phyloP scores from a whole-genome alignment of 2,797 vertebrate genomes.

The Xerus rutilus region DNA sequence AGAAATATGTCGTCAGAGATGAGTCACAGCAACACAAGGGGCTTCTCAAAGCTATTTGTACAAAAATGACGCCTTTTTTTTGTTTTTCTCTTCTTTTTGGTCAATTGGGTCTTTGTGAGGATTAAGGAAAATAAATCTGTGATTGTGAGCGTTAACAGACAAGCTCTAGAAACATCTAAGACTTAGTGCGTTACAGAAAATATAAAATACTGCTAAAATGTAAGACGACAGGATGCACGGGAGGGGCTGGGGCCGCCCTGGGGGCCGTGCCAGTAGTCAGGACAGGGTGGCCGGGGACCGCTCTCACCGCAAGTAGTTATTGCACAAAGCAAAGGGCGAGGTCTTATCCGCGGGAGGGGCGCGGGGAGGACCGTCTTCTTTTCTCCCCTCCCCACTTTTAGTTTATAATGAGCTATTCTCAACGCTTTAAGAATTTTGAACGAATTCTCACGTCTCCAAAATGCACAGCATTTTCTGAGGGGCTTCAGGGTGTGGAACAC shows the following conservation, averaged over 20 bases:
- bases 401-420: conserved; percentile 79
- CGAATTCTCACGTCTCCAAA: conserved; percentile 78
- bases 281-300: conserved; percentile 86
- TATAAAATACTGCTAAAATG: conserved; percentile 93
- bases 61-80: conserved; percentile 85
- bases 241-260: conserved; percentile 87
- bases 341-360: conserved; percentile 84
- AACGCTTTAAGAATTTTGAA: conserved; percentile 85
- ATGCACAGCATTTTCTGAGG: conserved; percentile 80
- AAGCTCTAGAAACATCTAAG: conserved; percentile 91
- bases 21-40: conserved; percentile 91
- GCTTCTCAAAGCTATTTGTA: conserved; percentile 91
- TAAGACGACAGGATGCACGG: conserved; percentile 89
- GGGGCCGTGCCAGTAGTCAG: conserved; percentile 91
- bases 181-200: conserved; percentile 92
- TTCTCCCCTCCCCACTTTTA: not conserved
- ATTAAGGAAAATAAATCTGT: conserved; percentile 86
- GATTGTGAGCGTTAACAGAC: conserved; percentile 90
- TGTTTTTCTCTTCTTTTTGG: conserved; percentile 88
- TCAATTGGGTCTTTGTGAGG: conserved; percentile 91
- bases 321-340: conserved; percentile 91
- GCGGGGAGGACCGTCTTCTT: conserved; percentile 62
- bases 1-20: conserved; percentile 90
- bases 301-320: conserved; percentile 91
- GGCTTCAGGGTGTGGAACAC: conserved; percentile 73